These are phyloP conservation scores for Trichoplusia ni DNA, from an alignment of 1,140 invertebrate genomes.

Conservation along the genomic window DNA sequence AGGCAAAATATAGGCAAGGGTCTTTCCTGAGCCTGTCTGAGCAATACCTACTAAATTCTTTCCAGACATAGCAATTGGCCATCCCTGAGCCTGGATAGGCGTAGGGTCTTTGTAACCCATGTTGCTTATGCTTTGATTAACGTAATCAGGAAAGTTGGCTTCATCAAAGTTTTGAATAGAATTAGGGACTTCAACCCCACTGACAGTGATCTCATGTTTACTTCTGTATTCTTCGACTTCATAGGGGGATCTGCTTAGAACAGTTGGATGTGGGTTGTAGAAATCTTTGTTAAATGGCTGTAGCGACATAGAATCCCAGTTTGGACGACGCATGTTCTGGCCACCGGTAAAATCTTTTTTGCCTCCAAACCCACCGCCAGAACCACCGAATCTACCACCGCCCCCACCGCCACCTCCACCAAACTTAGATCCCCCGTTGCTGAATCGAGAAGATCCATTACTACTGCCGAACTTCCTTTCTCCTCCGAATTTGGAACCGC, in stretches of 20 bases:
- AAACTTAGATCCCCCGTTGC: slow-evolving; percentile 68
- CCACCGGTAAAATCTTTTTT: slow-evolving; percentile 83
- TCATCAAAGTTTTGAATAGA: slow-evolving; percentile 92
- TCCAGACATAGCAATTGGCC: slow-evolving; percentile 96
- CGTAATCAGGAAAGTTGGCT: slow-evolving; percentile 90
- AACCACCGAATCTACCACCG: too few relatives aligned
- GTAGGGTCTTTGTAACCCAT: slow-evolving; percentile 92
- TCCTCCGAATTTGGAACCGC: slow-evolving; percentile 68
- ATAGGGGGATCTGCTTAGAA: slow-evolving; percentile 85
- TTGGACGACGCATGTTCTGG: slow-evolving; percentile 86
- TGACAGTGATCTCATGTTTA: slow-evolving; percentile 91
- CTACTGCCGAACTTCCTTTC: slow-evolving; percentile 58
- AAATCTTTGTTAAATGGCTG: slow-evolving; percentile 97
- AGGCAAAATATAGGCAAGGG: slow-evolving; percentile 90
- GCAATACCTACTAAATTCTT: slow-evolving; percentile 96
- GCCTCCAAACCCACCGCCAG: slow-evolving; percentile 42
- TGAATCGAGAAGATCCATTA: too few relatives aligned
- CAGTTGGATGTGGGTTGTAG: slow-evolving; percentile 91
- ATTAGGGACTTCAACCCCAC: slow-evolving; percentile 87
- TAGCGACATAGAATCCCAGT: slow-evolving; percentile 90
- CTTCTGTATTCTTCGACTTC: slow-evolving; percentile 90
- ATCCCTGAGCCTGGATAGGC: slow-evolving; percentile 94
- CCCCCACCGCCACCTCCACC: slow-evolving; percentile 69
- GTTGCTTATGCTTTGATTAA: slow-evolving; percentile 84
- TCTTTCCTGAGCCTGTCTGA: slow-evolving; percentile 96